Base-by-base conservation (phyloP, 30 jellyfish, hydroid and myxozoan species). In the Aurelia sp. region DNA sequence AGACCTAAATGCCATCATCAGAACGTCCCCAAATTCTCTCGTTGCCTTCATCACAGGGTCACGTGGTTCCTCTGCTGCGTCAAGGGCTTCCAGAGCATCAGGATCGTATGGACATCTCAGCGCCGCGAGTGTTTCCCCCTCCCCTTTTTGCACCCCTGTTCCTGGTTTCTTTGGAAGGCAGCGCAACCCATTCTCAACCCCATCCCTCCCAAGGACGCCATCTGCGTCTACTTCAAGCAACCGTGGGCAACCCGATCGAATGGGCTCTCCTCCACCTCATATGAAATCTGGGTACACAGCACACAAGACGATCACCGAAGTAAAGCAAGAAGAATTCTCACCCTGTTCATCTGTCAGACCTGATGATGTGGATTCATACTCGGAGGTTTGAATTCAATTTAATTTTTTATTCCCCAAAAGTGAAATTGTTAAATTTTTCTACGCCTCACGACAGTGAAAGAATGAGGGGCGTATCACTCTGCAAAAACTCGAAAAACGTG, bases 31-130 rank as follows among this genome's bases (percentile, higher is more conserved):
- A 21, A 92, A 85, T 72, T 92, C 98, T 53, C 90, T 92, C 20
- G 98, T 92, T 10, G 98, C 98, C 18, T 92, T 72, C 70, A 85
- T 92, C 41, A 86, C 90, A 5, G 88, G 90, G 24, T 85, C 95
- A n/a, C 58, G 98, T 85, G 92, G 90, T 69, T 92, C 98, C 16
- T 86, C 97, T 13, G 97, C 97, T 21, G 97, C 98, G 10, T 92
- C 98, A 3, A 44, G 95, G 50, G 91, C 91, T 2, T 90, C 98
- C 27, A 69, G 92, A 63, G 92, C 92, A 24, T 82, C 95, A 21
- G 98, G 98, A 8, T 92, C 98, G 10, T 92, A 86, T 71, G 98
- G 98, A 13, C 98, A 92, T 58, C 85, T 92, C 35, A 92, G 97
- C 77, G 94, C 94, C 3, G 97, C 95, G 7, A 90, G 97, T 71